A percentile compares a stretch with the other conserved stretches of the same genome.
Conservation (phyloP, 1,140 invertebrate species). For the Drosophila nannoptera region DNA sequence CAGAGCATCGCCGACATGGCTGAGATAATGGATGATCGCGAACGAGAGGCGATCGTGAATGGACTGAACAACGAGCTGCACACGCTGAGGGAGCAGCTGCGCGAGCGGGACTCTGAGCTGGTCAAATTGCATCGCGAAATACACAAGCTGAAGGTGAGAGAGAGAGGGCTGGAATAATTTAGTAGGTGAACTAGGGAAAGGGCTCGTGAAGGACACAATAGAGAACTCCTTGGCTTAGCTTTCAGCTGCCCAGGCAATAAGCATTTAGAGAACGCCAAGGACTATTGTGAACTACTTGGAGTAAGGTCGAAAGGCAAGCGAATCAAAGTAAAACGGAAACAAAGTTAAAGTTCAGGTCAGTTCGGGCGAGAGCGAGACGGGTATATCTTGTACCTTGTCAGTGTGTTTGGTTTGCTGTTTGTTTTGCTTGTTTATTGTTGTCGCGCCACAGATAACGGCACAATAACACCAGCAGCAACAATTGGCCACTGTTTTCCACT, state of each 20-base stretch:
- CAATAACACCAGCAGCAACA: slow-evolving; percentile 37
- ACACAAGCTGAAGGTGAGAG: slow-evolving; percentile 82
- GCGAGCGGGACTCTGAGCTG: slow-evolving; percentile 56
- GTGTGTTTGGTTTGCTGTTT: slow-evolving; percentile 48
- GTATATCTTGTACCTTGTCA: slow-evolving; percentile 30
- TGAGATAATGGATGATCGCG: slow-evolving; percentile 36
- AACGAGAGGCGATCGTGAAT: slow-evolving; percentile 46
- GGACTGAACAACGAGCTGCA: slow-evolving; percentile 49
- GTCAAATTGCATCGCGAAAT: slow-evolving; percentile 81
- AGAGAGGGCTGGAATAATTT: background rate
- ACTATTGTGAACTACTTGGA: no score
- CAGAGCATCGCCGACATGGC: slow-evolving; percentile 33
- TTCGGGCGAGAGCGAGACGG: background rate
- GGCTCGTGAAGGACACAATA: no score
- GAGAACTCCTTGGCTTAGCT: no score
- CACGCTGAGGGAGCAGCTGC: slow-evolving; percentile 56
- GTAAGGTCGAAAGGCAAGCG: no score
- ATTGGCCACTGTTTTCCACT: slow-evolving; percentile 19
- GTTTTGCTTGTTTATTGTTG: slow-evolving; percentile 49
- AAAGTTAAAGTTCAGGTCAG: no score
- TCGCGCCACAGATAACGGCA: slow-evolving; percentile 51
- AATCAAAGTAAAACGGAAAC: no score
- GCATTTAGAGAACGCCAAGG: no score
- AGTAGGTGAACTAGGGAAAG: background rate
- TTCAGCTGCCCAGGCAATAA: no score